A percentile compares a stretch with the other conserved stretches of the same genome.
Evolutionary conservation across 1,140 invertebrate genomes (phyloP).

Genomic region (Aricia agestis): DNA sequence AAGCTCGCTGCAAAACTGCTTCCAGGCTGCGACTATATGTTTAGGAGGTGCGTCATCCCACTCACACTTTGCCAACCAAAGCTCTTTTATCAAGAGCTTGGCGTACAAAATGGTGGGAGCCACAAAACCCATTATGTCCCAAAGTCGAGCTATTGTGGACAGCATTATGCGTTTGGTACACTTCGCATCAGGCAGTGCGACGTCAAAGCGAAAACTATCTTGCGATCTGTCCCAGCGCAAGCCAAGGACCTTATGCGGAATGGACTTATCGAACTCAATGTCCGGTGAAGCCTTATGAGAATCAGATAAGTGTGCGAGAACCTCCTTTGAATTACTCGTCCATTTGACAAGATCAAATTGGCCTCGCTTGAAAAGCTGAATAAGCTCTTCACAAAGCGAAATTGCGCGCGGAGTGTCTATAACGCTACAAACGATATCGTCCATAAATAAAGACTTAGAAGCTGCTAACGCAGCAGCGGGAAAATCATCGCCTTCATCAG

Average conservation of each 20-base stretch:
- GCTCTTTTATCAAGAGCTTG: slow-evolving; percentile 23
- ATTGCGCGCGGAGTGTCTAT: neutral
- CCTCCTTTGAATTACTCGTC: slow-evolving; percentile 17
- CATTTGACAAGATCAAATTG: slow-evolving; percentile 25
- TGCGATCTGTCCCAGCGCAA: slow-evolving; percentile 18
- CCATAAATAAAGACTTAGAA: no score
- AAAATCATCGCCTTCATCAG: neutral
- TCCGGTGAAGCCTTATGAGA: neutral
- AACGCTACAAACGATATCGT: slow-evolving; percentile 3
- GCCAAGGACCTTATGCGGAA: slow-evolving; percentile 23
- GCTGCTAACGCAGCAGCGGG: neutral
- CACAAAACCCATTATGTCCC: slow-evolving; percentile 29
- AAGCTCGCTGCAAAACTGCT: slow-evolving; percentile 14
- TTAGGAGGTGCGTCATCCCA: slow-evolving; percentile 22
- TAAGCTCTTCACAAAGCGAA: slow-evolving; percentile 9
- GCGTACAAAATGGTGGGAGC: slow-evolving; percentile 25
- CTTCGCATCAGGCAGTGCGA: neutral
- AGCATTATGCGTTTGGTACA: slow-evolving; percentile 25
- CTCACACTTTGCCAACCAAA: slow-evolving; percentile 16
- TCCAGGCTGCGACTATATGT: slow-evolving; percentile 11
- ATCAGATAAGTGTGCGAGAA: slow-evolving; percentile 17
- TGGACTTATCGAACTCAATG: slow-evolving; percentile 20
- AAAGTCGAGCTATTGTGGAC: slow-evolving; percentile 23
- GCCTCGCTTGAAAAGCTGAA: slow-evolving; percentile 22
- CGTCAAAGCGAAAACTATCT: slow-evolving; percentile 13